Evolutionary conservation across 2,888 invertebrate species (phyloP).

Genomic region (Leucophora obtusa): DNA sequence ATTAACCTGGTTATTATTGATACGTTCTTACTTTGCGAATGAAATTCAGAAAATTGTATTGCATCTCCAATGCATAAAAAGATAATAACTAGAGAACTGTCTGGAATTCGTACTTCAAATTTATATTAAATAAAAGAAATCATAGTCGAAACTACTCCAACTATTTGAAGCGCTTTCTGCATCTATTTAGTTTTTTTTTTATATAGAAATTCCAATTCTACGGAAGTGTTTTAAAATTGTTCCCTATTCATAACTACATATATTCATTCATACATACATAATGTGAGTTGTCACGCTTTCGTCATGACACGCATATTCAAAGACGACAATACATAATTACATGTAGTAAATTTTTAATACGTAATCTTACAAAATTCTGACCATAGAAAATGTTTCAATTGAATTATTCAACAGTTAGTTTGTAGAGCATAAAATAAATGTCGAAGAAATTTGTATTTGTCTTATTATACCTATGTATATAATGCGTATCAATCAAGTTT

Average conservation of each 20-base stretch:
- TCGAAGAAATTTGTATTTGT: not conserved
- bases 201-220: not conserved
- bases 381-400: slow-evolving; percentile 22
- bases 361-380: slow-evolving; percentile 31
- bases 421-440: too few species aligned
- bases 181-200: too few species aligned
- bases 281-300: slow-evolving; percentile 45
- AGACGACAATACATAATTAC: slow-evolving; percentile 15
- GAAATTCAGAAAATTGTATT: too few species aligned
- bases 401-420: slow-evolving; percentile 40
- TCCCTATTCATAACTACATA: not conserved
- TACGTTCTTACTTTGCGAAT: too few species aligned
- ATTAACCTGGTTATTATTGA: too few species aligned
- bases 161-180: not conserved
- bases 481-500: slow-evolving; percentile 35
- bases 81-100: too few species aligned
- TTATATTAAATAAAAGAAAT: too few species aligned
- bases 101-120: too few species aligned
- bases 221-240: not conserved
- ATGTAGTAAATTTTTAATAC: slow-evolving; percentile 45
- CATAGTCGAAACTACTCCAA: too few species aligned
- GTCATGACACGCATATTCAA: slow-evolving; percentile 36
- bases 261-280: slow-evolving; percentile 16
- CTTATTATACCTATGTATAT: not conserved
- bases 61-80: too few species aligned